Evolutionary conservation across 2,113 vertebrate genomes (phyloP).

Genomic region (Amazona guildingii): DNA sequence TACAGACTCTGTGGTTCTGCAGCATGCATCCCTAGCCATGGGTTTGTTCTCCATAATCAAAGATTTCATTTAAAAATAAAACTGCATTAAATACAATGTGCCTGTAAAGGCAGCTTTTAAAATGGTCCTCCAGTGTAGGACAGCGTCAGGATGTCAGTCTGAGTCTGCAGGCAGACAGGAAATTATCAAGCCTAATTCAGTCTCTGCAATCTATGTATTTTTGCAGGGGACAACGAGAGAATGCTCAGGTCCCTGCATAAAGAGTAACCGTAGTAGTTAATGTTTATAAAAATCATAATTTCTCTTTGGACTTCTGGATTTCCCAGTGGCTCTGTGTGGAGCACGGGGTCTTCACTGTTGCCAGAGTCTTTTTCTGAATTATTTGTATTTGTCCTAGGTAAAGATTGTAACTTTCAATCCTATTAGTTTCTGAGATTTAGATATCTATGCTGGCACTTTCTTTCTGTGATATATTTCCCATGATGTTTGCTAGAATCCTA

Average conservation of each 20-base stretch:
- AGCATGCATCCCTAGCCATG: neutral
- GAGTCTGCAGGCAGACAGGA: constrained; percentile 37
- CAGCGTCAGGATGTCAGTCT: constrained; percentile 14
- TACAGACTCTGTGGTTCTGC: constrained; percentile 6
- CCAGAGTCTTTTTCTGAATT: neutral
- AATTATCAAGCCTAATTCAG: neutral
- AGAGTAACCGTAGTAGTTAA: neutral
- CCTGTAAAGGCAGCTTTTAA: constrained; percentile 28
- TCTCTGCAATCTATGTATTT: neutral
- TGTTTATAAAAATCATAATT: neutral
- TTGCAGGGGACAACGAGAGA: neutral
- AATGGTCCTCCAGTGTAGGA: constrained; percentile 1
- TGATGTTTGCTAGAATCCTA: neutral
- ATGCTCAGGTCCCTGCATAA: neutral
- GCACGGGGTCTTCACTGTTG: fast-evolving
- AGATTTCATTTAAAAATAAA: constrained; percentile 55
- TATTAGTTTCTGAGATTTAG: neutral
- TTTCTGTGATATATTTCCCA: neutral
- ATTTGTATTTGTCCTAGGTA: neutral
- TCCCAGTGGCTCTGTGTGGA: neutral
- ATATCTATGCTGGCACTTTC: neutral
- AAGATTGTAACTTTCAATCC: neutral
- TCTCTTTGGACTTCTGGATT: neutral
- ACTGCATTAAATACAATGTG: neutral
- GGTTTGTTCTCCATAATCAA: constrained; percentile 43